A percentile compares a stretch with the other conserved stretches of the same genome.
phyloP scores from a whole-genome alignment of 2,888 invertebrate species.

The Tenthredo livida region DNA sequence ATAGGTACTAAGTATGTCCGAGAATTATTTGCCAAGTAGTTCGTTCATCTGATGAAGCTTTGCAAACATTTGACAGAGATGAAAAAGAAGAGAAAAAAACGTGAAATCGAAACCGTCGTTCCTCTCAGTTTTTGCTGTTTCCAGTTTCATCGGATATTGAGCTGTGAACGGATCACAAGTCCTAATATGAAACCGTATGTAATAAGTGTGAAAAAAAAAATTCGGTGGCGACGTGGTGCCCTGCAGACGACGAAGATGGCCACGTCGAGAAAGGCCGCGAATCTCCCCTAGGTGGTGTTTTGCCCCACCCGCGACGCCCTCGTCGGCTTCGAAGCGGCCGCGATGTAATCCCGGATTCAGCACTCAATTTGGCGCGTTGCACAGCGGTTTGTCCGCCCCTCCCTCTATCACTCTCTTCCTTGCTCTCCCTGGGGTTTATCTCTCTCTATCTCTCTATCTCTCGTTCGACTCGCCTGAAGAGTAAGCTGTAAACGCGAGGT shows the following conservation, averaged over 20 bases:
- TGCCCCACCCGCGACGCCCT: constrained; percentile 43
- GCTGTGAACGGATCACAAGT: too few relatives aligned
- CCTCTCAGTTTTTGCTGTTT: neutral
- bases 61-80: too few relatives aligned
- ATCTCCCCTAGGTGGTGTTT: constrained; percentile 49
- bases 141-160: neutral
- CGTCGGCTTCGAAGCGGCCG: constrained; percentile 56
- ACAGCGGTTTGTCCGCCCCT: constrained; percentile 73
- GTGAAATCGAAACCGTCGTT: too few relatives aligned
- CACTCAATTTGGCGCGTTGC: constrained; percentile 73
- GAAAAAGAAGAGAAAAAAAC: too few relatives aligned
- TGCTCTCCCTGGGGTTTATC: constrained; percentile 47
- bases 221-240: neutral
- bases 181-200: neutral
- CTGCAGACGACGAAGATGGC: constrained; percentile 41
- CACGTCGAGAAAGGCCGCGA: constrained; percentile 55
- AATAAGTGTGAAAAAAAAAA: neutral
- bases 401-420: constrained; percentile 57
- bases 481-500: constrained; percentile 49
- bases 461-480: constrained; percentile 52
- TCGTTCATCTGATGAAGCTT: too few relatives aligned
- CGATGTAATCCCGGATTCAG: constrained; percentile 77
- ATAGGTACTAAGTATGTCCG: neutral
- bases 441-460: constrained; percentile 52
- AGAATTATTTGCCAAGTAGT: too few relatives aligned